phyloP scores from a whole-genome alignment of 2,797 vertebrate species.

The Myotis planiceps region DNA sequence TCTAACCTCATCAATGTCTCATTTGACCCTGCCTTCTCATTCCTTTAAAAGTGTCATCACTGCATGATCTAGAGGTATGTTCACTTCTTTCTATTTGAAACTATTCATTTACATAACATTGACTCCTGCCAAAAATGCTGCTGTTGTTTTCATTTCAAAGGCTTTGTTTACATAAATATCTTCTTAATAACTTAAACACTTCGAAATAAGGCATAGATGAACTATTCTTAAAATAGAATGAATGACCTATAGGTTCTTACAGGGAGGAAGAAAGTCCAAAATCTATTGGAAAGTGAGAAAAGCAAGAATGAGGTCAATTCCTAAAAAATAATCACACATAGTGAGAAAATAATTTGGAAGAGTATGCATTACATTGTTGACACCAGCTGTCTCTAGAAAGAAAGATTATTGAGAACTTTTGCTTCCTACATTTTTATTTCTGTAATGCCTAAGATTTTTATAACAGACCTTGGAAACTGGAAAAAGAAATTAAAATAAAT shows the following conservation, averaged over 20 bases:
- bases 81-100: conserved; percentile 48
- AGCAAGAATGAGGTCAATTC: neutral
- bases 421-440: neutral
- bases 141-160: neutral
- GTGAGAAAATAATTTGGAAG: conserved; percentile 12
- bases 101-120: conserved; percentile 3
- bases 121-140: neutral
- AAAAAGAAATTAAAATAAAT: neutral
- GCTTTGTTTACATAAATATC: neutral
- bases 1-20: neutral
- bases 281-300: conserved; percentile 9
- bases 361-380: neutral
- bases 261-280: neutral
- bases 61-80: neutral
- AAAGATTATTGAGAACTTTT: conserved; percentile 12
- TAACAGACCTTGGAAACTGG: neutral
- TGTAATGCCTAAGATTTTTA: neutral
- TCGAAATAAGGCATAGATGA: conserved; percentile 8
- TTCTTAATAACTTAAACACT: conserved; percentile 24
- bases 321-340: neutral
- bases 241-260: neutral
- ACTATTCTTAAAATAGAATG: conserved; percentile 19
- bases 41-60: conserved; percentile 29
- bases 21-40: neutral
- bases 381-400: neutral